Evolutionary conservation across 2,797 vertebrate genomes (phyloP).

Genomic region (Borostomias antarcticus): DNA sequence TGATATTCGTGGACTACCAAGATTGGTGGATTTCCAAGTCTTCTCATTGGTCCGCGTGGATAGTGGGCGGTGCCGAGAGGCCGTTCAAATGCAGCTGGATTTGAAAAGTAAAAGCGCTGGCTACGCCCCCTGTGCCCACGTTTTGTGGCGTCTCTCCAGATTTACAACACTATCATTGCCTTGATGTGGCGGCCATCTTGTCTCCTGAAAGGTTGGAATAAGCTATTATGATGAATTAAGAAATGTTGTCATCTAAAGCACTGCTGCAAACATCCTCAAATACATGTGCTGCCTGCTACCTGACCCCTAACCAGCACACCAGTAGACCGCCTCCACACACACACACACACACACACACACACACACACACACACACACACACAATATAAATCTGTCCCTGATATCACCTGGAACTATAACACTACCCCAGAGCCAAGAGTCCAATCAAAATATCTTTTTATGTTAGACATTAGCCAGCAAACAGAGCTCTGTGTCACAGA

Average conservation of each 20-base stretch:
- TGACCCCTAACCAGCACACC: background rate
- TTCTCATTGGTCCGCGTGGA: too few species aligned
- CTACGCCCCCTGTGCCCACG: too few species aligned
- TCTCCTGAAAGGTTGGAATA: background rate
- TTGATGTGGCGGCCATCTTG: background rate
- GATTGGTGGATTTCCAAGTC: too few species aligned
- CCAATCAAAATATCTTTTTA: conserved; percentile 38
- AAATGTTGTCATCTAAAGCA: background rate
- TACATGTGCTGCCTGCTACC: too few species aligned
- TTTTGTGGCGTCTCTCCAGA: too few species aligned
- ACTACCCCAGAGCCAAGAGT: conserved; percentile 1
- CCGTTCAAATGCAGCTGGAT: too few species aligned
- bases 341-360: too few species aligned
- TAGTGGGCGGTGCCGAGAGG: too few species aligned
- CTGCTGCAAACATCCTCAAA: background rate
- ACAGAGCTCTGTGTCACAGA: conserved; percentile 47
- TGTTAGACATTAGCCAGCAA: conserved; percentile 31
- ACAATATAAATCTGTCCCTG: background rate
- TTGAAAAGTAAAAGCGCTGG: too few species aligned
- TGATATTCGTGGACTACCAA: too few species aligned
- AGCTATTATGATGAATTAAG: background rate
- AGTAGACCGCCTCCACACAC: too few species aligned
- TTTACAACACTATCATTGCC: background rate
- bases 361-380: background rate
- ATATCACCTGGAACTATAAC: background rate